Percentiles rank a stretch among this genome's conserved stretches.
phyloP scores from a whole-genome alignment of 2,797 vertebrate genomes.

The Balearica regulorum region DNA sequence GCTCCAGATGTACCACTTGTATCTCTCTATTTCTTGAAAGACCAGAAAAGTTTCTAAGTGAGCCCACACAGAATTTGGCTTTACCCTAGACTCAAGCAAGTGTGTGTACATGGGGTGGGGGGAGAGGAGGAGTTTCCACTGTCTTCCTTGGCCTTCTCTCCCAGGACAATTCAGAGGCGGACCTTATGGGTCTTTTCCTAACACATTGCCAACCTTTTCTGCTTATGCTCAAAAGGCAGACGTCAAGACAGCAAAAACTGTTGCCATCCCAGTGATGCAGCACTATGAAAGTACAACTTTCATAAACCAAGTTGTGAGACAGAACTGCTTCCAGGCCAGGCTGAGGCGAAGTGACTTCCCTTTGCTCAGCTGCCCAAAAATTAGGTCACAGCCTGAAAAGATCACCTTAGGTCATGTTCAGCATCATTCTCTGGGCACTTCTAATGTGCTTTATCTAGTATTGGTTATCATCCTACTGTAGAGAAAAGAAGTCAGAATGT shows the following conservation, averaged over 20 bases:
- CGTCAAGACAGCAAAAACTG: neutral
- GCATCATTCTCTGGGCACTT: neutral
- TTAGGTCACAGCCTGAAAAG: neutral
- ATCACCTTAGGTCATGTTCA: neutral
- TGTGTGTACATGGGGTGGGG: neutral
- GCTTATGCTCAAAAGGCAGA: neutral
- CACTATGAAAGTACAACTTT: neutral
- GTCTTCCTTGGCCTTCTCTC: neutral
- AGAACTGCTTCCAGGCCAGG: neutral
- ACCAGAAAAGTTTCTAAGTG: neutral
- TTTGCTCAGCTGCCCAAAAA: neutral
- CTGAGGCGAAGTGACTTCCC: neutral
- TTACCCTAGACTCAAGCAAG: neutral
- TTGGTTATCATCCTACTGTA: neutral
- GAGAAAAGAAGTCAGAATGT: neutral
- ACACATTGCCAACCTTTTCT: neutral
- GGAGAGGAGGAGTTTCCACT: neutral
- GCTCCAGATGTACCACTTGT: neutral
- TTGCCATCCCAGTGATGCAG: neutral
- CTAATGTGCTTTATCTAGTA: neutral
- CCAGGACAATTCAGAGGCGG: neutral
- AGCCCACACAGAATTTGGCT: neutral
- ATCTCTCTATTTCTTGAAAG: neutral
- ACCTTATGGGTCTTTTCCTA: neutral
- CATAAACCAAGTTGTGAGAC: neutral